Conservation (phyloP, 2,797 vertebrate species). For the Fistularia commersonii region DNA sequence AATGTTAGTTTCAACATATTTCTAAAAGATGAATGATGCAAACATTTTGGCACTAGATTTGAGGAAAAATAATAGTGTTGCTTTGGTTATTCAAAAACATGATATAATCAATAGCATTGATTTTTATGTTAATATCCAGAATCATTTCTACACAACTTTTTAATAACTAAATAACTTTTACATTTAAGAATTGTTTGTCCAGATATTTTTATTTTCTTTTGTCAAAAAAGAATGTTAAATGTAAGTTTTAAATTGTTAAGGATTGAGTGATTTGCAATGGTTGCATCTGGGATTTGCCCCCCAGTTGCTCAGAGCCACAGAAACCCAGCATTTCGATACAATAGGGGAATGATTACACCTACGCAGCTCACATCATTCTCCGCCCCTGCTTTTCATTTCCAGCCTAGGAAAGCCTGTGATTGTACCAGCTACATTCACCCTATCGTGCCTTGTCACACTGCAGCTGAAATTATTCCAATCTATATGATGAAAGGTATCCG, state of each 20-base stretch:
- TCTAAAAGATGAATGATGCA: too few species aligned
- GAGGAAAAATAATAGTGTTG: too few species aligned
- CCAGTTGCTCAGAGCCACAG: conserved; percentile 54
- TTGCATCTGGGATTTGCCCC: conserved; percentile 21
- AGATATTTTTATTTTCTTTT: too few species aligned
- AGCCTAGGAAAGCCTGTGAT: conserved; percentile 65
- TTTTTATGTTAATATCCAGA: too few species aligned
- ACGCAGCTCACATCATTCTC: conserved; percentile 49
- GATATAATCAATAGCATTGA: too few species aligned
- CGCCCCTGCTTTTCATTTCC: conserved; percentile 49
- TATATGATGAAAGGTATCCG: conserved; percentile 14
- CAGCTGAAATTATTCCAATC: conserved; percentile 28
- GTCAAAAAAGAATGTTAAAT: too few species aligned
- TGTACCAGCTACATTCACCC: conserved; percentile 44
- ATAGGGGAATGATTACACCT: conserved; percentile 78
- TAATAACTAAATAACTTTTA: too few species aligned
- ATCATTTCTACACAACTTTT: too few species aligned
- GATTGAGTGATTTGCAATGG: conserved; percentile 60
- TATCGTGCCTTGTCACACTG: conserved; percentile 38
- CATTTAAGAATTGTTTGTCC: too few species aligned
- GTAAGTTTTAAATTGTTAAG: conserved; percentile 65
- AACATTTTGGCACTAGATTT: too few species aligned
- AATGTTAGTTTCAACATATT: too few species aligned
- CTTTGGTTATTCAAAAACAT: too few species aligned
- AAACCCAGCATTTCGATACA: conserved; percentile 70